Base-by-base conservation (phyloP, 2,888 invertebrate species). In the Polietes domitor region DNA sequence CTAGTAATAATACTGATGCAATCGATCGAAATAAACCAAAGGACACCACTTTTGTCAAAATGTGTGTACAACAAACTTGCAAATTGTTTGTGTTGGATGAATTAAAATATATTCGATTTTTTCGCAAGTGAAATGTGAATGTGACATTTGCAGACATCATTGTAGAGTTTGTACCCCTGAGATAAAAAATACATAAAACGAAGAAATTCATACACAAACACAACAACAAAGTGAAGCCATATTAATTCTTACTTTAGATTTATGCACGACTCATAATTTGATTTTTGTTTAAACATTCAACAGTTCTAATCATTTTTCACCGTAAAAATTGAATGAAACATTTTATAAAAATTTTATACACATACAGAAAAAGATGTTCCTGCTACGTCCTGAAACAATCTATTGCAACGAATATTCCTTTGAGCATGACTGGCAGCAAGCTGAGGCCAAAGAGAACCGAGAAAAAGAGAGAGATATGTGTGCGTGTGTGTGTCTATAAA, bases 91-190 rank as follows among this genome's bases (percentile, higher is more conserved):
- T 32, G 37, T 15, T 15, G 68, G 37, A 37, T 41, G 41, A 41
- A 65, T 65, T 65, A 37, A 41, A n/a, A 68, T 17, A 68, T 9
- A 43, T 68, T 26, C 41, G 55, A 75, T 70, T 80, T 43, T 68
- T 19, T 74, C 6, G 24, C 47, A 58, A 47, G 32, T n/a, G 63
- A 58, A 28, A 72, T 50, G 65, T 41, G 37, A 50, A 70, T 63
- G 53, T 82, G 71, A 58, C 71, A 75, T 78, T 78, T 82, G 65
- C 72, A 75, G 75, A 43, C 61, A 81, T 81, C 84, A 81, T n/a
- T 81, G 84, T 81, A 81, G 79, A 76, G 68, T 78, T 81, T 84
- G 78, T 78, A 84, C 81, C 84, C 84, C 73, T 73, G 74, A 47
- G 47, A 75, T 80, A 37, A 41, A 77, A 68, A 61, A 63, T 53